A percentile compares a stretch with the other conserved stretches of the same genome.
phyloP scores from a whole-genome alignment of 1,140 invertebrate species.

The Tetranychus urticae region DNA sequence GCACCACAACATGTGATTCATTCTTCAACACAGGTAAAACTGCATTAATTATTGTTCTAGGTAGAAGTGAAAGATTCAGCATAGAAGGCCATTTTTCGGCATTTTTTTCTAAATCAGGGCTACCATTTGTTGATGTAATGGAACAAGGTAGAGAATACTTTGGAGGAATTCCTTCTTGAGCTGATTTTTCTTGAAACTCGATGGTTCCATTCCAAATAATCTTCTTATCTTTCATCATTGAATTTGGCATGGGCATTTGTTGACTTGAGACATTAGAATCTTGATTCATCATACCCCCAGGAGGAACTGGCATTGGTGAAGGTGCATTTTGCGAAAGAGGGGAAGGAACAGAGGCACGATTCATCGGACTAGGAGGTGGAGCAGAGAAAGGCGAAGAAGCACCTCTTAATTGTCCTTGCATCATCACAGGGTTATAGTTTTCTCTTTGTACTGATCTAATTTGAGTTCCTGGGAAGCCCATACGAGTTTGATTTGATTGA shows the following conservation, averaged over 20 bases:
- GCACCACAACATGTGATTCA: constrained; percentile 60
- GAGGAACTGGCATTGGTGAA: not conserved
- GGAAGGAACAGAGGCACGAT: not conserved
- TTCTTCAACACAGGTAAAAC: constrained; percentile 53
- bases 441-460: not conserved
- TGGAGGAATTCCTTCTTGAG: constrained; percentile 22
- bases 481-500: not conserved
- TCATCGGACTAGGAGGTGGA: not conserved
- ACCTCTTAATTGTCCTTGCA: not conserved
- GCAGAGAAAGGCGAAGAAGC: not conserved
- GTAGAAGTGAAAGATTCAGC: constrained; percentile 76
- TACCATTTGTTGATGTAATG: constrained; percentile 9
- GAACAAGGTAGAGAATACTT: constrained; percentile 39
- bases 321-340: not conserved
- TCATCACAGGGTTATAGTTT: not conserved
- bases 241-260: not conserved
- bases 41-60: constrained; percentile 62
- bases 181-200: constrained; percentile 70
- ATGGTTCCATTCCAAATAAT: constrained; percentile 57
- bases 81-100: constrained; percentile 75
- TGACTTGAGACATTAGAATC: not conserved
- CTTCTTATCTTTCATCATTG: not conserved
- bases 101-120: constrained; percentile 11
- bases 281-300: no score
- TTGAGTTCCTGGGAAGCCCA: not conserved